Evolutionary conservation across 2,113 vertebrate genomes (phyloP), one percentile per base, ranked within the genome.

Genomic region (Mesitornis unicolor): DNA sequence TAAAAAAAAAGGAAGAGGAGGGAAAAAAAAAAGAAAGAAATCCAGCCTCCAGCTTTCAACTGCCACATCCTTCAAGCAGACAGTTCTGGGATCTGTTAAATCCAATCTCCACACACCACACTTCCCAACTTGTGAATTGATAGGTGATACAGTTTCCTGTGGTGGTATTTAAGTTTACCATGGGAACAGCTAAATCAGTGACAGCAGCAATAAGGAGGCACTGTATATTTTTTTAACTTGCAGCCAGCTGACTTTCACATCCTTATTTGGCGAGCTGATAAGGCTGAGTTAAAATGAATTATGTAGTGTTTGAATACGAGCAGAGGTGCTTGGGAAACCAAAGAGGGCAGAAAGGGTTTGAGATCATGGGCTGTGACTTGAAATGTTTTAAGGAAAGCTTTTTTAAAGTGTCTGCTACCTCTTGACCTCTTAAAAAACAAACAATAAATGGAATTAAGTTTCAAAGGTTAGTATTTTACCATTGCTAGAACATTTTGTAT

Each of bases 121-220:
- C 93, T 96, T 94, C 68, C 48, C 69, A 92, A 40, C 93, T 81
- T 75, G 93, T 92, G 88, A 93, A 89, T 42, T 92, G 88, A 90
- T 92, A 89, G 76, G 76, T 93, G 85, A 67, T 90, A 74, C 53
- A 89, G 73, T 65, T 95, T 96, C 69, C 88, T 68, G 53, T 19
- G 38, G 22, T 87, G 95, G 18, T 95, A 92, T 92, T 94, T 91
- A 19, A 93, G 60, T 93, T 94, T 92, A 75, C 87, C 93, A 92
- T 90, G 92, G 90, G 90, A 96, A 95, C 93, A 88, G 79, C 90
- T 91, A 90, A 64, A 93, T 74, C 80, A 59, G 82, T 69, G 90
- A 87, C 84, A 94, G 96, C 91, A 91, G 87, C 82, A 94, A n/a
- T 94, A 90, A 90, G 76, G 87, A 96, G 85, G 29, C 56, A 75